These are phyloP conservation scores for Drosophila kikkawai DNA, from an alignment of 1,140 invertebrate species.

Conservation along the genomic window DNA sequence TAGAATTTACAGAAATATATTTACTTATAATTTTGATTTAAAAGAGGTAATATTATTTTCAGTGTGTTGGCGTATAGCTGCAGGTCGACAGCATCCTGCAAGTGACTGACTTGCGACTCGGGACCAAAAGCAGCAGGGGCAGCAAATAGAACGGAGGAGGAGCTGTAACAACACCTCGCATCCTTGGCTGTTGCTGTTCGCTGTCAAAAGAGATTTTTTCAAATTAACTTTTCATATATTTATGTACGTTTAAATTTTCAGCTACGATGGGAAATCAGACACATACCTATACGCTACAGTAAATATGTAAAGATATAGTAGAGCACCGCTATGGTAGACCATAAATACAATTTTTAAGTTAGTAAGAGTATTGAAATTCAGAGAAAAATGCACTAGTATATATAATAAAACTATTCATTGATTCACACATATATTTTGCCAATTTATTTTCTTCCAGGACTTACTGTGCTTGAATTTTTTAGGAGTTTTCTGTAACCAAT, in stretches of 20 bases:
- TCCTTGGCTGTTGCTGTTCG: slow-evolving; percentile 41
- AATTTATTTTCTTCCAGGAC: not conserved
- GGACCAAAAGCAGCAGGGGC: slow-evolving; percentile 43
- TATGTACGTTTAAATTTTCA: slow-evolving; percentile 76
- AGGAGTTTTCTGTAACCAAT: not conserved
- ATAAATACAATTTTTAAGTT: not conserved
- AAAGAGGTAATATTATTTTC: not conserved
- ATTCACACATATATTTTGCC: slow-evolving; percentile 17
- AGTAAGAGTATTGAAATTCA: not conserved
- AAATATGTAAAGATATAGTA: slow-evolving; percentile 17
- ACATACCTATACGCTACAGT: slow-evolving; percentile 13
- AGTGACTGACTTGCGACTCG: slow-evolving; percentile 77
- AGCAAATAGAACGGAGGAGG: slow-evolving; percentile 15
- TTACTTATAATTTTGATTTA: not conserved
- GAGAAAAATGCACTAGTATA: rapidly evolving
- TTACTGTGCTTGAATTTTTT: not conserved
- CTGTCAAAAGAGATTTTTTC: slow-evolving; percentile 84
- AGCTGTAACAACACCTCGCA: slow-evolving; percentile 35
- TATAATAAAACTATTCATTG: not conserved
- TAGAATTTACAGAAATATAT: too few species aligned
- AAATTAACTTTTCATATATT: slow-evolving; percentile 84
- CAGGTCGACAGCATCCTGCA: slow-evolving; percentile 70
- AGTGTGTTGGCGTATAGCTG: slow-evolving; percentile 40
- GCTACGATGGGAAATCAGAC: slow-evolving; percentile 17
- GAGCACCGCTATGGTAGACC: not conserved